Conservation (phyloP, 1,140 invertebrate species). For the Nephila pilipes region DNA sequence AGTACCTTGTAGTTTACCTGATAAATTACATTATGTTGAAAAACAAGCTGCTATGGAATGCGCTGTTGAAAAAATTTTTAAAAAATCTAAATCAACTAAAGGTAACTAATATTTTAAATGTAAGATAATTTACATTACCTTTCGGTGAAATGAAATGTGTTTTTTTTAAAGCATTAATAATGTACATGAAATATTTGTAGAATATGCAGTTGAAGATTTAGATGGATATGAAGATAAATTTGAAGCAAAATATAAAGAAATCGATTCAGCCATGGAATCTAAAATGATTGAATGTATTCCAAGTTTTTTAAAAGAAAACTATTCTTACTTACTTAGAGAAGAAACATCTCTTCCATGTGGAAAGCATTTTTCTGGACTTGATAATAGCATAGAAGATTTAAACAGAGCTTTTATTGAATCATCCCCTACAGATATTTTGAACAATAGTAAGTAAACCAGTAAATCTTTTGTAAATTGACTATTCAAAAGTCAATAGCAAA, state of each 20-base stretch:
- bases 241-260: slow-evolving; percentile 41
- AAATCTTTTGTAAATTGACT: background rate
- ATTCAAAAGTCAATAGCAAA: too few species aligned
- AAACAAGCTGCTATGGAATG: slow-evolving; percentile 54
- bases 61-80: slow-evolving; percentile 43
- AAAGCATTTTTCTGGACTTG: slow-evolving; percentile 28
- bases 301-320: slow-evolving; percentile 60
- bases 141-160: background rate
- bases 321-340: slow-evolving; percentile 47
- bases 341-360: slow-evolving; percentile 22
- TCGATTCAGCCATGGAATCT: slow-evolving; percentile 18
- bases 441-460: background rate
- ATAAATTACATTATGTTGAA: slow-evolving; percentile 6
- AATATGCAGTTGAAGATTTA: slow-evolving; percentile 67
- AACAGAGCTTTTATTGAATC: slow-evolving; percentile 58
- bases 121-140: background rate
- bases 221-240: slow-evolving; percentile 68
- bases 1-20: slow-evolving; percentile 21
- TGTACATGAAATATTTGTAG: slow-evolving; percentile 20
- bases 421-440: slow-evolving; percentile 10
- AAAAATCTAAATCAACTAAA: background rate
- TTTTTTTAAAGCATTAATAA: background rate
- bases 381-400: slow-evolving; percentile 5
- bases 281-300: slow-evolving; percentile 60
- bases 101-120: background rate